Conservation (phyloP, 1,140 invertebrate species). For the Lanistes nyassanus region DNA sequence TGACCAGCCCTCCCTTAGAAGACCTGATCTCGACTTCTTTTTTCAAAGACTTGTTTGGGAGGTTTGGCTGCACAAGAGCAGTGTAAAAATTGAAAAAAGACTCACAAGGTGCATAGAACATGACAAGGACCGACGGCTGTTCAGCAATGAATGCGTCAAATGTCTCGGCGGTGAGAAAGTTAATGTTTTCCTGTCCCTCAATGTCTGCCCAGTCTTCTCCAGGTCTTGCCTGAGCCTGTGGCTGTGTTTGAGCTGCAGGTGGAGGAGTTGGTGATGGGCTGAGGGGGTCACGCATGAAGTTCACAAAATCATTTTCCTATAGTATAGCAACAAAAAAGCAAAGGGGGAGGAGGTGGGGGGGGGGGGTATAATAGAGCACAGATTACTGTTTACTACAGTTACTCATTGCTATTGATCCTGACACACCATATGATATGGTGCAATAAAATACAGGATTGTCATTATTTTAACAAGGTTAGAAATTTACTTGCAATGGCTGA, state of each 20-base stretch:
- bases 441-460: no score
- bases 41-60: no score
- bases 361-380: no score
- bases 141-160: slow-evolving; percentile 69
- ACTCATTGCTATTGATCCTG: no score
- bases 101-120: slow-evolving; percentile 66
- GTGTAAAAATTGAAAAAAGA: slow-evolving; percentile 23
- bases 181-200: slow-evolving; percentile 67
- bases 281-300: slow-evolving; percentile 75
- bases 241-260: slow-evolving; percentile 50
- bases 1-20: no score
- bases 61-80: background rate
- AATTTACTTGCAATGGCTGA: no score
- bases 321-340: no score
- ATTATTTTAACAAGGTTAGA: no score
- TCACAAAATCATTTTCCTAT: slow-evolving; percentile 75
- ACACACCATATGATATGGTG: no score
- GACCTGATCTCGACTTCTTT: no score
- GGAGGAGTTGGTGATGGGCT: slow-evolving; percentile 61
- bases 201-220: slow-evolving; percentile 68
- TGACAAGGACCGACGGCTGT: slow-evolving; percentile 59
- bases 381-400: no score
- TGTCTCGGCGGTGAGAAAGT: slow-evolving; percentile 68
- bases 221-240: slow-evolving; percentile 43
- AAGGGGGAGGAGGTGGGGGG: no score